phyloP scores from a whole-genome alignment of 2,113 vertebrate species.

The Perca flavescens region DNA sequence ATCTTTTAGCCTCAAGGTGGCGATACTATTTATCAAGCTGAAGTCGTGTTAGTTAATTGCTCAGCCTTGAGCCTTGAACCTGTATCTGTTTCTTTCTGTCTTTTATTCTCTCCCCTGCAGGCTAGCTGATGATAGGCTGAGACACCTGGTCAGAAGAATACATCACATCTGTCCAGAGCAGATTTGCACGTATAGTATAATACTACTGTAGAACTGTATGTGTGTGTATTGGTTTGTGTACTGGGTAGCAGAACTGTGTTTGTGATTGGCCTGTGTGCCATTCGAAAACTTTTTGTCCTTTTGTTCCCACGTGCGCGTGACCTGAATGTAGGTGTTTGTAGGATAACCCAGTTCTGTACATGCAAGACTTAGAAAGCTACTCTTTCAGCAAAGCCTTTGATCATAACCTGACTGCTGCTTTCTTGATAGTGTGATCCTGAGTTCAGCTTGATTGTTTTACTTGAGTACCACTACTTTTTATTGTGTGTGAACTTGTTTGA shows the following conservation, averaged over 20 bases:
- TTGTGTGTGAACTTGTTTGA: conserved; percentile 15
- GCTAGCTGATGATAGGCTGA: conserved; percentile 22
- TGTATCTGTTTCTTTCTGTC: neutral
- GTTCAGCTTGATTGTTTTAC: conserved; percentile 33
- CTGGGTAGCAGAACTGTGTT: neutral
- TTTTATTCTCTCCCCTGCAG: conserved; percentile 9
- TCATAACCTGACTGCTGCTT: conserved; percentile 38
- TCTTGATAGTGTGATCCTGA: conserved; percentile 24
- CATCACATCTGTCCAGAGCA: conserved; percentile 10
- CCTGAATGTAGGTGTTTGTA: conserved; percentile 28
- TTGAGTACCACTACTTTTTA: neutral
- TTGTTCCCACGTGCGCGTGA: conserved; percentile 17
- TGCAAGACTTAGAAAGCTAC: neutral
- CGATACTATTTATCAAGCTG: conserved; percentile 32
- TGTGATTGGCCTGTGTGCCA: neutral
- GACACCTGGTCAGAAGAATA: neutral
- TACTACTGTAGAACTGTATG: neutral
- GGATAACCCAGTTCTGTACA: conserved; percentile 4
- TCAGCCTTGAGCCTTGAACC: conserved; percentile 1
- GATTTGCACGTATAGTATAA: neutral
- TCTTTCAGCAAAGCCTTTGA: conserved; percentile 51
- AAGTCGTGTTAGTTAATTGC: conserved; percentile 39
- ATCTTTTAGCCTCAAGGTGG: conserved; percentile 34
- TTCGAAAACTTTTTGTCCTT: neutral
- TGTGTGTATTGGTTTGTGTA: neutral